Evolutionary conservation across 1,140 invertebrate genomes (phyloP).

Genomic region (Achroia grisella): DNA sequence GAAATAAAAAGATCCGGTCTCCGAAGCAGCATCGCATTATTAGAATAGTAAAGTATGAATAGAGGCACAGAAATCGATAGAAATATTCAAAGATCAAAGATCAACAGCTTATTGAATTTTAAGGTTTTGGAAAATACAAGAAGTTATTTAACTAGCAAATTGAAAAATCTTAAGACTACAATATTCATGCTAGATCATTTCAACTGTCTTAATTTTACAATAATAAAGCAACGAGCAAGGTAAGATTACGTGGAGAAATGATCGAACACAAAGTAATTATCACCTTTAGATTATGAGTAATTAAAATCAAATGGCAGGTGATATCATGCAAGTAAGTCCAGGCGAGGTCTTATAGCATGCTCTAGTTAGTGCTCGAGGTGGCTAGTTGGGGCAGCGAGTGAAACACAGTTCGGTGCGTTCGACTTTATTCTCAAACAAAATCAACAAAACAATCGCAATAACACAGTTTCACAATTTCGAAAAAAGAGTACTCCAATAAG

Average conservation of each 20-base stretch:
- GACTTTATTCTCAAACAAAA: slow-evolving; percentile 65
- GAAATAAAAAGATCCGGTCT: slow-evolving; percentile 59
- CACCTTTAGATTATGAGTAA: background rate
- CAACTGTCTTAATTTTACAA: background rate
- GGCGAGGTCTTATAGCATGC: slow-evolving; percentile 55
- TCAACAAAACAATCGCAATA: slow-evolving; percentile 40
- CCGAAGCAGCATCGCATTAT: slow-evolving; percentile 69
- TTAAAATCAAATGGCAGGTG: slow-evolving; percentile 7
- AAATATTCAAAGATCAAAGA: background rate
- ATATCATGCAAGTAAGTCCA: slow-evolving; percentile 48
- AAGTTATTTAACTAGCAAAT: slow-evolving; percentile 9
- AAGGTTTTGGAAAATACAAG: slow-evolving; percentile 7
- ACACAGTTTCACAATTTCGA: slow-evolving; percentile 46
- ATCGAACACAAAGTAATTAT: slow-evolving; percentile 20
- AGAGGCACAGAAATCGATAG: slow-evolving; percentile 2
- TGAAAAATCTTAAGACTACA: slow-evolving; percentile 19
- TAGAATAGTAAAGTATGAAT: slow-evolving; percentile 41
- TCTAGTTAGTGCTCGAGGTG: slow-evolving; percentile 42
- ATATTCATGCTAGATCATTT: slow-evolving; percentile 23
- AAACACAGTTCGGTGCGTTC: slow-evolving; percentile 69
- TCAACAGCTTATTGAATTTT: background rate
- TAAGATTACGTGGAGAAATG: slow-evolving; percentile 9
- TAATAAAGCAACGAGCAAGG: slow-evolving; percentile 8
- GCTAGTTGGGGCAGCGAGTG: slow-evolving; percentile 55
- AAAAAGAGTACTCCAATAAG: slow-evolving; percentile 42